Evolutionary conservation across 2,888 invertebrate species (phyloP).

Genomic region (Diploptera punctata): DNA sequence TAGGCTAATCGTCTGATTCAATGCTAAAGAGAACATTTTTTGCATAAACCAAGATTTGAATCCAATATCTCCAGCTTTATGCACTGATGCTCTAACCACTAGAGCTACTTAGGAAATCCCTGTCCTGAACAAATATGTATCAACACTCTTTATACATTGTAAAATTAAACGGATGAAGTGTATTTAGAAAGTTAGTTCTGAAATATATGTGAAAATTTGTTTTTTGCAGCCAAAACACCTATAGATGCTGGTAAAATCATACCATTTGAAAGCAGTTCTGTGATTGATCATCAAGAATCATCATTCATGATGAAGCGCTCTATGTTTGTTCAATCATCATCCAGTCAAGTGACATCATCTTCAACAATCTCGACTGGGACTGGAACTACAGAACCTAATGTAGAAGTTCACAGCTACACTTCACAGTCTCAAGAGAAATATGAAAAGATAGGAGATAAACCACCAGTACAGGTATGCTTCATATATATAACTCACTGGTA

Average conservation of each 20-base stretch:
- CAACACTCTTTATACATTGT: too few relatives aligned
- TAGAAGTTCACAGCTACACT: constrained; percentile 56
- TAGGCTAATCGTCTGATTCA: too few relatives aligned
- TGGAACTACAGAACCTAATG: constrained; percentile 56
- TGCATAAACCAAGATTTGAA: too few relatives aligned
- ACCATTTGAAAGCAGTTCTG: constrained; percentile 19
- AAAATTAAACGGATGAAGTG: too few relatives aligned
- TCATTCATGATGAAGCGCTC: constrained; percentile 63
- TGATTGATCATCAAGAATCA: constrained; percentile 36
- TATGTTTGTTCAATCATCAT: constrained; percentile 61
- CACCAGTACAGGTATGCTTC: constrained; percentile 52
- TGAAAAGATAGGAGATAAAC: constrained; percentile 60
- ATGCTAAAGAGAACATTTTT: too few relatives aligned
- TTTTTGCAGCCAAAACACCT: constrained; percentile 7
- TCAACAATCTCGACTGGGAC: constrained; percentile 50
- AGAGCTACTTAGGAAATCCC: too few relatives aligned
- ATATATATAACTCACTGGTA: too few relatives aligned
- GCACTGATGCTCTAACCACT: too few relatives aligned
- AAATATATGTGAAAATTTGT: too few relatives aligned
- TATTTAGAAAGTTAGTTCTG: too few relatives aligned
- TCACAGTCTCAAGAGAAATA: constrained; percentile 61
- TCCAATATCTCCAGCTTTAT: too few relatives aligned
- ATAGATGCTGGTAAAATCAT: background rate
- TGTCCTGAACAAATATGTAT: too few relatives aligned
- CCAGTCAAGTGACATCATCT: constrained; percentile 53